Evolutionary conservation across 2,888 invertebrate species (phyloP).

Genomic region (Gerris lacustris): DNA sequence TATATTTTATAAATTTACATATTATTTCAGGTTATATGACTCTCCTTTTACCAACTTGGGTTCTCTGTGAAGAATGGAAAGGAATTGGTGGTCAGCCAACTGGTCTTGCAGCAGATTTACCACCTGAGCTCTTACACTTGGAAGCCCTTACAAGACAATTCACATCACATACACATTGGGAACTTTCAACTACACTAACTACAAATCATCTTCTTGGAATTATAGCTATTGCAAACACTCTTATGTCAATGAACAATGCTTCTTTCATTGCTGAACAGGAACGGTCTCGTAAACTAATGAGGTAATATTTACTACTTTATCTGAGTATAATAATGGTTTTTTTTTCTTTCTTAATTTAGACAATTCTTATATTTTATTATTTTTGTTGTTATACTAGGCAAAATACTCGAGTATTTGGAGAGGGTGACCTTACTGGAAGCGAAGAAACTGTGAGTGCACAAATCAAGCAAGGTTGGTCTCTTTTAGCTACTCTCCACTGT

Average conservation of each 20-base stretch:
- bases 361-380: too few species aligned
- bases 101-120: conserved; percentile 43
- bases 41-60: conserved; percentile 79
- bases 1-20: too few species aligned
- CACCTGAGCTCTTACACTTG: conserved; percentile 58
- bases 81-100: conserved; percentile 19
- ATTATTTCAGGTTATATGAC: conserved; percentile 66
- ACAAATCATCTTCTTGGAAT: conserved; percentile 91
- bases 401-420: conserved; percentile 28
- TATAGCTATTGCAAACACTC: conserved; percentile 87
- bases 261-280: conserved; percentile 84
- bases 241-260: conserved; percentile 96
- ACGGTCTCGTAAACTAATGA: conserved; percentile 60
- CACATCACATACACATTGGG: conserved; percentile 86
- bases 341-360: too few species aligned
- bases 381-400: conserved; percentile 29
- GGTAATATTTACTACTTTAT: conserved; percentile 37
- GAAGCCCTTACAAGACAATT: conserved; percentile 70
- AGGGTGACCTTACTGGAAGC: conserved; percentile 35
- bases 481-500: conserved; percentile 90
- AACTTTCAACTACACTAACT: conserved; percentile 84
- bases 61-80: conserved; percentile 38
- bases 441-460: conserved; percentile 75
- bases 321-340: too few species aligned
- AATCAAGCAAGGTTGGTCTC: conserved; percentile 95